Conservation (phyloP, 2,797 vertebrate species). For the Pseudochirops corinnae region DNA sequence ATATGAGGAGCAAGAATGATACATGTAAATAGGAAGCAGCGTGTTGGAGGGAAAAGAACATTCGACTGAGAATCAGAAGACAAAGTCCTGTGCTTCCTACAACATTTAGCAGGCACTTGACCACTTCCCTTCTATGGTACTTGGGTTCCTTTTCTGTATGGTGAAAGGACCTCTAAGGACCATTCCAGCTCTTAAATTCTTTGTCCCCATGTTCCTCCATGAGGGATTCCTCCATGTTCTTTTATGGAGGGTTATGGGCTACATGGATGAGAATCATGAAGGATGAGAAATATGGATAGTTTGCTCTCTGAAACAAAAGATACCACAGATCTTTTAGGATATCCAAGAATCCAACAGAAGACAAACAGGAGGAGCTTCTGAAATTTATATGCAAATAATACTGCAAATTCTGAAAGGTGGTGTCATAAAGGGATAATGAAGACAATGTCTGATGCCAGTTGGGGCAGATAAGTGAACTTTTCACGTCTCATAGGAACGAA, state of each 20-base stretch:
- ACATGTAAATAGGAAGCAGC: neutral
- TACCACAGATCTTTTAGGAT: neutral
- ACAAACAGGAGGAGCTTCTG: neutral
- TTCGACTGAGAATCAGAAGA: neutral
- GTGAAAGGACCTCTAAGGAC: neutral
- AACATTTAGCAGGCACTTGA: neutral
- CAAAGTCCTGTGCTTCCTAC: neutral
- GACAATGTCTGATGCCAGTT: neutral
- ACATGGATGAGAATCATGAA: neutral
- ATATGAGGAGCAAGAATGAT: neutral
- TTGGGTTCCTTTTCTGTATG: neutral
- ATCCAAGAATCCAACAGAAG: neutral
- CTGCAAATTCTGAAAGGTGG: neutral
- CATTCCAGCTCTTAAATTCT: neutral
- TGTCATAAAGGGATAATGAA: neutral
- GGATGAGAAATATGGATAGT: neutral
- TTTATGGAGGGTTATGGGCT: neutral
- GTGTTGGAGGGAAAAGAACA: neutral
- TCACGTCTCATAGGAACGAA: neutral
- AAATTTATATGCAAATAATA: neutral
- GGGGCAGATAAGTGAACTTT: neutral
- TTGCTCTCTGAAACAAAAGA: neutral
- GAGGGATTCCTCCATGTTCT: neutral
- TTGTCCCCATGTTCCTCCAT: slow-evolving; percentile 9
- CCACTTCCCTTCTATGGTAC: neutral